phyloP scores from a whole-genome alignment of 2,797 vertebrate species.

The Galagoides demidoff region DNA sequence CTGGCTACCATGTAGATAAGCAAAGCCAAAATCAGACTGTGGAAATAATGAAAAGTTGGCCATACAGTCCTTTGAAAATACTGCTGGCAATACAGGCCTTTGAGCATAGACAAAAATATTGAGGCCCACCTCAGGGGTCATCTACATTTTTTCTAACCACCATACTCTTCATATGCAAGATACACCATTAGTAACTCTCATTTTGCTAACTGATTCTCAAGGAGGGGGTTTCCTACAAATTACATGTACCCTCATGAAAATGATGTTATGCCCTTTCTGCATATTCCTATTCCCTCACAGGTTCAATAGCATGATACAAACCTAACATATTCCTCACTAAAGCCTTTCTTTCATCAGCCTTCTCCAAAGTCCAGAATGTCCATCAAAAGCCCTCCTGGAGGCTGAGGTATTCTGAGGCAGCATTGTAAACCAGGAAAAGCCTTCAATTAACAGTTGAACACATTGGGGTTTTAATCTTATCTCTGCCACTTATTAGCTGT shows the following conservation, averaged over 20 bases:
- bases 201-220: neutral
- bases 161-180: neutral
- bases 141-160: neutral
- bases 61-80: neutral
- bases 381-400: neutral
- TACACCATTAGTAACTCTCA: neutral
- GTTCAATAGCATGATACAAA: constrained; percentile 1
- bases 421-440: neutral
- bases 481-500: neutral
- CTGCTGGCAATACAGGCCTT: constrained; percentile 29
- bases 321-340: neutral
- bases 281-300: neutral
- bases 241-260: neutral
- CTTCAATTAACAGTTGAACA: neutral
- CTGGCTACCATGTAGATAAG: constrained; percentile 22
- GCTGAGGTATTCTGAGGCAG: constrained; percentile 1
- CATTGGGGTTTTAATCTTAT: constrained; percentile 14
- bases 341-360: neutral
- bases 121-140: neutral
- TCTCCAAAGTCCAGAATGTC: neutral
- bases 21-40: neutral
- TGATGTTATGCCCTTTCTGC: neutral
- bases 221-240: neutral
- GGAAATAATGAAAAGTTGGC: constrained; percentile 14
- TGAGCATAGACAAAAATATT: neutral